Evolutionary conservation across 1,140 invertebrate genomes (phyloP).

Genomic region (Diploscapter pachys): DNA sequence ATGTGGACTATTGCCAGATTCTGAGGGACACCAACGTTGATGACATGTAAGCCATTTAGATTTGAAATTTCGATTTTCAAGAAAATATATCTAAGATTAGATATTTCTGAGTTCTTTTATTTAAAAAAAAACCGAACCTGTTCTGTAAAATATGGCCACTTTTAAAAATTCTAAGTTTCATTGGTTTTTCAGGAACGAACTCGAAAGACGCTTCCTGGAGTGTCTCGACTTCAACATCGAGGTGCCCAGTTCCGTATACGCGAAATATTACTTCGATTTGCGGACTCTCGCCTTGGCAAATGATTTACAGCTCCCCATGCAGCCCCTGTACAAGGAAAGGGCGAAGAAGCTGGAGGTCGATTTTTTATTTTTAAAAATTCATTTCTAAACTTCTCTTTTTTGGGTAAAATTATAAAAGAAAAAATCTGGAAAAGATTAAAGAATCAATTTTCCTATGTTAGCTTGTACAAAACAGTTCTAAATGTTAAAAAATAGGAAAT

Average conservation of each 20-base stretch:
- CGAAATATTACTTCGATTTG: conserved; percentile 99
- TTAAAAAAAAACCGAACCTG: background rate
- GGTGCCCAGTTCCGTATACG: conserved; percentile 98
- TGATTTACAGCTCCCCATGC: conserved; percentile 84
- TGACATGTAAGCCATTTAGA: conserved; percentile 78
- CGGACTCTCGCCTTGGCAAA: conserved; percentile 93
- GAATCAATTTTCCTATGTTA: too few species aligned
- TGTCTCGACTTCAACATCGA: conserved; percentile 99
- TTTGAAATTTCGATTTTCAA: background rate
- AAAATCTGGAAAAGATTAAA: too few species aligned
- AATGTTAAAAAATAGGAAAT: too few species aligned
- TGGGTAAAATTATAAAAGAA: too few species aligned
- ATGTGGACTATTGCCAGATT: conserved; percentile 99
- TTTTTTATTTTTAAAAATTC: background rate
- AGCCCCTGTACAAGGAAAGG: conserved; percentile 92
- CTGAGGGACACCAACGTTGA: conserved; percentile 96
- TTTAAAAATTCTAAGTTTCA: too few species aligned
- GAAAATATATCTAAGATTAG: background rate
- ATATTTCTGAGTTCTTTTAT: background rate
- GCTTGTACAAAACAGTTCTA: too few species aligned
- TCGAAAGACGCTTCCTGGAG: conserved; percentile 95
- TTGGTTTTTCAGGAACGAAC: conserved; percentile 76
- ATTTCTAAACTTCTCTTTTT: too few species aligned
- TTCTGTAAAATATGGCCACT: too few species aligned
- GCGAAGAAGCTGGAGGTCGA: conserved; percentile 81